Base-by-base conservation (phyloP, 2,113 vertebrate genomes). In the Oxyruncus cristatus region DNA sequence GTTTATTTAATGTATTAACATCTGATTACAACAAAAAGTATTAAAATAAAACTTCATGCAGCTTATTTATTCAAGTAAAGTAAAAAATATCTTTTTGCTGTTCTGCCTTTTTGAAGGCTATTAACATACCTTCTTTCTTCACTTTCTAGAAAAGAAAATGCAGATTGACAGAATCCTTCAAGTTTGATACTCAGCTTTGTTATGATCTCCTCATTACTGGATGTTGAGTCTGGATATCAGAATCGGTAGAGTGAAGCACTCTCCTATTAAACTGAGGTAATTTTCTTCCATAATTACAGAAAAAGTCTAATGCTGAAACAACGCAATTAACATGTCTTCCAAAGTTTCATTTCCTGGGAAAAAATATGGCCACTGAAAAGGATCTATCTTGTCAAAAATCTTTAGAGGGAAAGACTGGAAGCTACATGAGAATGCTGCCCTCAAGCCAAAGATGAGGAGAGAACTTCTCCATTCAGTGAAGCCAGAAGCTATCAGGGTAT, bases 191-290 rank as follows among this genome's bases (percentile, higher is more conserved):
- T 76, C 66, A 42, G 55, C 72, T 74, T 63, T 93, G 53, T 46
- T 84, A 58, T 4, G 53, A 39, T 87, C 62, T 81, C 86, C 93
- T 73, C 70, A 23, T 66, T 94, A 73, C 80, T 92, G 83, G 61
- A 96, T 89, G 70, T 83, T 52, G 63, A 94, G 33, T 73, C 66
- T 95, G 92, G 44, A 92, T 95, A 75, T 86, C 88, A 68, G 72
- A 92, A 84, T 28, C 4, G 4, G 78, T 41, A 42, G 30, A 58
- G 73, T 56, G 72, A 95, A 91, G 66, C 75, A 39, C 80, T 85
- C 76, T 58, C 13, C 83, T 70, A 16, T 28, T 96, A 93, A 91
- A 53, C 49, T 46, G 41, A 97, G 92, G 95, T 96, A 96, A 94
- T 84, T 93, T 86, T 91, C 44, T 84, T 88, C 32, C 20, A 33